Conservation (phyloP, 2,113 vertebrate species). For the Amphiprion ocellaris region DNA sequence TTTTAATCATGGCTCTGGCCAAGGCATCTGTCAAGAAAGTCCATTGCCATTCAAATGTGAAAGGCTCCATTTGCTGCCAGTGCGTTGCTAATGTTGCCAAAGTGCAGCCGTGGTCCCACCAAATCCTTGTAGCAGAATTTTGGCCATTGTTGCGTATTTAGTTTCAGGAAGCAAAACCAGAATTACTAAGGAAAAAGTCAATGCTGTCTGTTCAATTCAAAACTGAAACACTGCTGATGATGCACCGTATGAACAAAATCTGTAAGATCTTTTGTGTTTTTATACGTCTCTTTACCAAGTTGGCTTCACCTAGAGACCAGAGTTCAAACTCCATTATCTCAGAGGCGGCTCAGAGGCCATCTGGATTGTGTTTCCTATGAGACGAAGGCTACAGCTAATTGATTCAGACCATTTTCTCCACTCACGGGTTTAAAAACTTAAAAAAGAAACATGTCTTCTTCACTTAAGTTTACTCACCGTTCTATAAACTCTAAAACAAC, state of each 20-base stretch:
- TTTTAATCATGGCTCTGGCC: conserved; percentile 45
- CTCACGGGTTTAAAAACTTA: conserved; percentile 31
- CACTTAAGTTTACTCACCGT: conserved; percentile 5
- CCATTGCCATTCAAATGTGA: conserved; percentile 30
- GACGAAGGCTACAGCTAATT: conserved; percentile 36
- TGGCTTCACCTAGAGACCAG: conserved; percentile 33
- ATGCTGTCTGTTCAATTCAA: conserved; percentile 2
- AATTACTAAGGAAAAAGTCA: conserved; percentile 7
- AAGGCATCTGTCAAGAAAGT: conserved; percentile 53
- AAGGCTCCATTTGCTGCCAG: conserved; percentile 24
- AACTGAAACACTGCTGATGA: conserved; percentile 9
- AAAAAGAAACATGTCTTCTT: conserved; percentile 35
- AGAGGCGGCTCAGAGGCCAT: conserved; percentile 22
- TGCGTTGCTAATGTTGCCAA: conserved; percentile 28
- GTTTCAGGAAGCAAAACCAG: conserved; percentile 30
- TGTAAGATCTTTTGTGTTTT: conserved; percentile 15
- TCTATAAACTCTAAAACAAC: conserved; percentile 25
- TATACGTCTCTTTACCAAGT: conserved; percentile 40
- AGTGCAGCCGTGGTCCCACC: conserved; percentile 13
- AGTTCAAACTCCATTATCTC: conserved; percentile 56
- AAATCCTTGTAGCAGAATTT: conserved; percentile 27
- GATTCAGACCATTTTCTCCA: conserved; percentile 42
- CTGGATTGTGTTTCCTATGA: conserved; percentile 51
- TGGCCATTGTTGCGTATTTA: conserved; percentile 24
- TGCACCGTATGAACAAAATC: conserved; percentile 19